These are phyloP conservation scores for Aphelinus atriplicis DNA, from an alignment of 1,140 invertebrate species.

Conservation along the genomic window DNA sequence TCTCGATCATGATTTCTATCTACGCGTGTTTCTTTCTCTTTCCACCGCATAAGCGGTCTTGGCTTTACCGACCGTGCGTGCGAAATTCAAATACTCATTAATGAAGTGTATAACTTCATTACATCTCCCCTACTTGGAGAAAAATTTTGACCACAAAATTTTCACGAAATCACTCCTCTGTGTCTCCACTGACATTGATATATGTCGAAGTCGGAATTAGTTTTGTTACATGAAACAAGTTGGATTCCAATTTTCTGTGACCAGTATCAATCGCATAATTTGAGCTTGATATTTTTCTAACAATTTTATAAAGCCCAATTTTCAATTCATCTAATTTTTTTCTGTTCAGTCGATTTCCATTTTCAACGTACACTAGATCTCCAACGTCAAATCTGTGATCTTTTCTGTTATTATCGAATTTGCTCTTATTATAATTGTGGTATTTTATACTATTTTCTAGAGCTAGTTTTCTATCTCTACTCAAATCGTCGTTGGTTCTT, in stretches of 20 bases:
- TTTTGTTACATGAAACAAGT: constrained; percentile 46
- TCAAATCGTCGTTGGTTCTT: constrained; percentile 33
- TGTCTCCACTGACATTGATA: no score
- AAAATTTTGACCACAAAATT: no score
- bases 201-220: constrained; percentile 31
- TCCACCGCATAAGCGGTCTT: no score
- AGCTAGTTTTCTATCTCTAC: constrained; percentile 41
- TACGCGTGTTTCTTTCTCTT: no score
- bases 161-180: no score
- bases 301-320: constrained; percentile 46
- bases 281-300: constrained; percentile 46
- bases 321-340: constrained; percentile 46
- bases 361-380: constrained; percentile 47
- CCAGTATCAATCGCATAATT: constrained; percentile 45
- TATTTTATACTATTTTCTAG: constrained; percentile 43
- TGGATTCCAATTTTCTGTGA: constrained; percentile 45
- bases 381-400: constrained; percentile 39
- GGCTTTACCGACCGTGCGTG: no score
- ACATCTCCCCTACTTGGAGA: no score
- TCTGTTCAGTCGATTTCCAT: constrained; percentile 47
- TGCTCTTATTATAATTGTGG: constrained; percentile 47
- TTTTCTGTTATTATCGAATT: constrained; percentile 42
- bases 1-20: no score
- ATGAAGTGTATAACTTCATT: no score
- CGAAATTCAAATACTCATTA: no score